These are phyloP conservation scores for Potorous gilbertii DNA, from an alignment of 2,797 vertebrate species.

Conservation along the genomic window DNA sequence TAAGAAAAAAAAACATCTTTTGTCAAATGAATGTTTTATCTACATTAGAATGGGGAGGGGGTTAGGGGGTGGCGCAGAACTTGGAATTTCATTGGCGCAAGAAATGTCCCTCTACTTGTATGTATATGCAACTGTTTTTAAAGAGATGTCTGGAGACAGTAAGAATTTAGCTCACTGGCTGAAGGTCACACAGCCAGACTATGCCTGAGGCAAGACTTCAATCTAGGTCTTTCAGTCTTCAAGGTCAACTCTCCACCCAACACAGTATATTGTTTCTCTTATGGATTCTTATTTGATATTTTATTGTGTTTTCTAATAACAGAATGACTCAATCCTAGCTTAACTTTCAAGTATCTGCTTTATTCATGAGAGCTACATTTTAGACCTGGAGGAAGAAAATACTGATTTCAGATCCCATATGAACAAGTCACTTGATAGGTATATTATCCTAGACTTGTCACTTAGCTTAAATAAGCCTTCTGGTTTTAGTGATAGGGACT, in stretches of 20 bases:
- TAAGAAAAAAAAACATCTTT: neutral
- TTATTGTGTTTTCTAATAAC: neutral
- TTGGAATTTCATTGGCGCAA: neutral
- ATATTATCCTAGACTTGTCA: neutral
- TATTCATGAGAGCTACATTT: neutral
- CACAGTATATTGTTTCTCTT: neutral
- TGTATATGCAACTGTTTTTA: neutral
- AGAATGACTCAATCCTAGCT: neutral
- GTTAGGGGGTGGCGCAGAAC: neutral
- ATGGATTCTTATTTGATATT: neutral
- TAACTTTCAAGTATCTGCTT: neutral
- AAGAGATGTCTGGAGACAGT: neutral
- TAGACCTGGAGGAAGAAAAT: neutral
- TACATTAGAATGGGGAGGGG: neutral
- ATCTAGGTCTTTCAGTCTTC: neutral
- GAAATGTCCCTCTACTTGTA: neutral
- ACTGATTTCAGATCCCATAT: neutral
- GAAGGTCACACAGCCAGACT: neutral
- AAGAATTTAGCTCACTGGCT: neutral
- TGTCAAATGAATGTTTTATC: neutral
- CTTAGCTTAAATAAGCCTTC: neutral
- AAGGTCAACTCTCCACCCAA: neutral
- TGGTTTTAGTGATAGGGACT: neutral
- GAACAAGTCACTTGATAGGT: neutral
- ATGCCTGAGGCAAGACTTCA: neutral